Conservation (phyloP, 2,888 invertebrate genomes). For the Drosophila robusta region DNA sequence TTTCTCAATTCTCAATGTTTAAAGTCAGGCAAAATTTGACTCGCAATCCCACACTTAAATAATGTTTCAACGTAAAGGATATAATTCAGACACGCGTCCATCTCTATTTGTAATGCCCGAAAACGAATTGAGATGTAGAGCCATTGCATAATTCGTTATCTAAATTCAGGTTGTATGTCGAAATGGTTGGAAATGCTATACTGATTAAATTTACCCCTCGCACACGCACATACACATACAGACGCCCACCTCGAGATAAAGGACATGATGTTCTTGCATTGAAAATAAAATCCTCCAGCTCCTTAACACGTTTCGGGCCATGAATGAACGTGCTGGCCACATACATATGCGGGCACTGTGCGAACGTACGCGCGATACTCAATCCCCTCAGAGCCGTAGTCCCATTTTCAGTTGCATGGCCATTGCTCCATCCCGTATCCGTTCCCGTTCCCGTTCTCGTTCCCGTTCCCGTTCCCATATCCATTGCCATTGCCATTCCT, state of each 20-base stretch:
- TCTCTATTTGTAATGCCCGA: slow-evolving; percentile 16
- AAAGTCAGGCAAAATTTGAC: too few species aligned
- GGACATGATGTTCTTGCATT: slow-evolving; percentile 59
- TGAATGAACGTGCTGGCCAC: slow-evolving; percentile 68
- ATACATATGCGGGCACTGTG: slow-evolving; percentile 22
- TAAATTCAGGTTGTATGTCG: slow-evolving; percentile 83
- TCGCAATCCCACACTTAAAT: too few species aligned
- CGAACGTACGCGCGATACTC: slow-evolving; percentile 21
- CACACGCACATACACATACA: slow-evolving; percentile 19
- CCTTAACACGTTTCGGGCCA: slow-evolving; percentile 75
- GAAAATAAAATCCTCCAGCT: slow-evolving; percentile 69
- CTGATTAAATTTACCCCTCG: slow-evolving; percentile 79
- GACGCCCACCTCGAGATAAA: slow-evolving; percentile 1
- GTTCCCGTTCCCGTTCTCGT: background rate
- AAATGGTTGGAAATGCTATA: slow-evolving; percentile 74
- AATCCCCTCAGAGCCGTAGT: slow-evolving; percentile 14
- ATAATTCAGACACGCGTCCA: slow-evolving; percentile 10
- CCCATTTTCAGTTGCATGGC: slow-evolving; percentile 12
- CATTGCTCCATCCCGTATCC: slow-evolving; percentile 1
- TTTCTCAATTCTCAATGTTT: too few species aligned
- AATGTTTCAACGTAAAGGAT: background rate
- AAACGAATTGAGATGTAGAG: slow-evolving; percentile 20
- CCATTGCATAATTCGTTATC: slow-evolving; percentile 82
- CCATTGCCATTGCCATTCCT: slow-evolving; percentile 27
- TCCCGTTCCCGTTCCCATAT: slow-evolving; percentile 1